Evolutionary conservation across 2,888 invertebrate genomes (phyloP).

Genomic region (Tiphia femorata): DNA sequence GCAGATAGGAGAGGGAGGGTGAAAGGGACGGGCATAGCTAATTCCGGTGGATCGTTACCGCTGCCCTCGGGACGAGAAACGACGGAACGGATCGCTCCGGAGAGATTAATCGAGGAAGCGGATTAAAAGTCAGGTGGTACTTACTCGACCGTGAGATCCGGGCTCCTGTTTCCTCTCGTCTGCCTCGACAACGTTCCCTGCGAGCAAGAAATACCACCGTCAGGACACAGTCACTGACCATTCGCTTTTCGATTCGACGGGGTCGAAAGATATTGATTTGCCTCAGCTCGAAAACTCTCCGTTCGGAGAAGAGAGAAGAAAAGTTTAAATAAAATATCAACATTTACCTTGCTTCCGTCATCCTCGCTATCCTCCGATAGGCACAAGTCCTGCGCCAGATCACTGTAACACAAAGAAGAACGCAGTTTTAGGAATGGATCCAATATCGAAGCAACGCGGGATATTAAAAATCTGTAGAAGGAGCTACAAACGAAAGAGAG

Average conservation of each 20-base stretch:
- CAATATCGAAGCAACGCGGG: background rate
- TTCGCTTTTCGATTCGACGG: background rate
- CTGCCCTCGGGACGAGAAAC: too few species aligned
- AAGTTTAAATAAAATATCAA: slow-evolving; percentile 8
- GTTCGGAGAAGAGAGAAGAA: too few species aligned
- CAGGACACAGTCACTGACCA: background rate
- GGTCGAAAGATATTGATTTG: too few species aligned
- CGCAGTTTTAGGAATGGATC: too few species aligned
- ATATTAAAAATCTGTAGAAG: background rate
- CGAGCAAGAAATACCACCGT: slow-evolving; percentile 15
- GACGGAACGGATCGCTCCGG: too few species aligned
- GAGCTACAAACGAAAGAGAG: slow-evolving; percentile 7
- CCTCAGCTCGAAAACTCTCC: too few species aligned
- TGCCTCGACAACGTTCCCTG: slow-evolving; percentile 48
- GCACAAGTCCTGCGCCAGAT: slow-evolving; percentile 78
- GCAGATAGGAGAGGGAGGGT: too few species aligned
- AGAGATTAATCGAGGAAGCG: too few species aligned
- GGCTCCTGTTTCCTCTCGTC: slow-evolving; percentile 51
- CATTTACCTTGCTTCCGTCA: slow-evolving; percentile 68
- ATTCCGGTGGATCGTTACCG: too few species aligned
- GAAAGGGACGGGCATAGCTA: too few species aligned
- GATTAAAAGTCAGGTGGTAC: slow-evolving; percentile 28
- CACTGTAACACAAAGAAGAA: slow-evolving; percentile 66
- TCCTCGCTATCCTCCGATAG: slow-evolving; percentile 85
- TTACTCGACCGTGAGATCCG: slow-evolving; percentile 56